A percentile compares a stretch with the other conserved stretches of the same genome.
These are phyloP conservation scores for Torymus tubicola DNA, from an alignment of 2,888 invertebrate genomes.

Conservation along the genomic window DNA sequence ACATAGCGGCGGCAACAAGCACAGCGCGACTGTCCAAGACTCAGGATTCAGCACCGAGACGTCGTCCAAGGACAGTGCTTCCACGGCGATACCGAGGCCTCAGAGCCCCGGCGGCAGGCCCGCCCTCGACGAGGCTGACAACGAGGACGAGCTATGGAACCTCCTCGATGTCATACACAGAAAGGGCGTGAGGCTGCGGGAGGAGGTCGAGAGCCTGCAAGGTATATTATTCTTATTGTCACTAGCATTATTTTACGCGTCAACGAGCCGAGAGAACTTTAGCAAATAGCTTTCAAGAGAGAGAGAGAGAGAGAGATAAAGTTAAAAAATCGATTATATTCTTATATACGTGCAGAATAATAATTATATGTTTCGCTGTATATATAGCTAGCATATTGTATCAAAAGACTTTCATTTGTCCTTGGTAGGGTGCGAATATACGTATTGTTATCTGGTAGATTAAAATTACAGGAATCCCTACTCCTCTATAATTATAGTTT, in stretches of 20 bases:
- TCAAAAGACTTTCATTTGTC: conserved; percentile 28
- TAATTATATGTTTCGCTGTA: background rate
- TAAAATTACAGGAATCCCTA: conserved; percentile 12
- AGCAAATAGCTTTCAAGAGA: too few species aligned
- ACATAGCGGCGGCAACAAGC: conserved; percentile 80
- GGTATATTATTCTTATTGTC: conserved; percentile 65
- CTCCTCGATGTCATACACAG: conserved; percentile 91
- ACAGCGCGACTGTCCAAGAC: conserved; percentile 85
- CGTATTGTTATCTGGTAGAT: conserved; percentile 29
- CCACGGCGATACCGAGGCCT: conserved; percentile 78
- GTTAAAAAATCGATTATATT: background rate
- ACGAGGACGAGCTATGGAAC: conserved; percentile 89
- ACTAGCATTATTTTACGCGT: too few species aligned
- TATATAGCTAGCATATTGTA: background rate
- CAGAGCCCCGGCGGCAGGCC: conserved; percentile 70
- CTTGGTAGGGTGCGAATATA: conserved; percentile 14
- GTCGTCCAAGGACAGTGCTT: conserved; percentile 87
- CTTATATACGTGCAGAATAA: background rate
- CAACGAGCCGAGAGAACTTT: too few species aligned
- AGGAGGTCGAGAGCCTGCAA: conserved; percentile 84
- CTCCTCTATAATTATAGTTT: conserved; percentile 32
- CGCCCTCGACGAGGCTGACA: conserved; percentile 77
- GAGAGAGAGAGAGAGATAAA: too few species aligned
- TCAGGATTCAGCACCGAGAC: conserved; percentile 95
- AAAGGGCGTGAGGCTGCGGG: conserved; percentile 84